Evolutionary conservation across 2,888 invertebrate genomes (phyloP), one percentile per base, ranked within the genome.

Genomic region (Lepidocyrtoides sp.): DNA sequence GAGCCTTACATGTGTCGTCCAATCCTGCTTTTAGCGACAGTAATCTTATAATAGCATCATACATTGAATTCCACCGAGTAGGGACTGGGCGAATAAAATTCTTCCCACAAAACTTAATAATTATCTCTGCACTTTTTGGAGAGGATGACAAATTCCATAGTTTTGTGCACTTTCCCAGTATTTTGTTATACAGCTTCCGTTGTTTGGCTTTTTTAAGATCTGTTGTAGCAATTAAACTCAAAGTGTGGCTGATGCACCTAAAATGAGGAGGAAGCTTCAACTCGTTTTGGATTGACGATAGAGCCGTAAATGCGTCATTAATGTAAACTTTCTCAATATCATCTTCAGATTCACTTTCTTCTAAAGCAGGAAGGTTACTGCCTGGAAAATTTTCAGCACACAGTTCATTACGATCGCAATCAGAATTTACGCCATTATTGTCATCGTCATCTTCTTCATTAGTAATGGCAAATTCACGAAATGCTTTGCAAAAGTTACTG

Each of bases 51-150:
- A 72, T 2, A 2, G 60, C 5, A 44, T 89, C 82, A 36, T 41
- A 89, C 0, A 72, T 7, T 7, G 54, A 29, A 23, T 89, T 89
- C 89, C 83, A 89, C 0, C 82, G 3, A 3, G 89, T 89, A 10
- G 12, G 10, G 0, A 12, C 54, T 7, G 89, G 89, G 10, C 36
- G 29, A 3, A n/a, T 75, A 3, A 89, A 14, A 0, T 17, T 29
- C 17, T 36, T 44, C n/a, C 79, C 87, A 10, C n/a, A 32, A 20
- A 54, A 14, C 0, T 36, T 29, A 14, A 36, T 48, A 1, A 87
- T 44, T 32, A 14, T 36, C 29, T 87, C 87, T 0, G 87, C 44
- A 20, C 7, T 32, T 17, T 77, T 51, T 29, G 51, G 12, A 29
- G 23, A 36, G 14, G 23, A 41, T 0, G 63, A n/a, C 2, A 20